Evolutionary conservation across 2,113 vertebrate genomes (phyloP).

Genomic region (Sapayoa aenigma): DNA sequence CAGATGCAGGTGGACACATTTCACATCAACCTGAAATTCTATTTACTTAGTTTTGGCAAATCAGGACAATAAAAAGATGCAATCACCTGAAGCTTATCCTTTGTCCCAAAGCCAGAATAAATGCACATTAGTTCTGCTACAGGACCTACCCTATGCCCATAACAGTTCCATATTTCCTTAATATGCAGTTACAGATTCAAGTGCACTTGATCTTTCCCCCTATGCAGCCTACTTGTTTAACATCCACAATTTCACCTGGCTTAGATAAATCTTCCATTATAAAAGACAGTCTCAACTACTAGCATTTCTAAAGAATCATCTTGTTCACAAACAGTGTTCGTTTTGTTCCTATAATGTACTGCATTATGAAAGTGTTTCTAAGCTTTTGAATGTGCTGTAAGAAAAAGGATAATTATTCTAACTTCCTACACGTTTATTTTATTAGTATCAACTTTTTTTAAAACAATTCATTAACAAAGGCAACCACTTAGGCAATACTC

Average conservation of each 20-base stretch:
- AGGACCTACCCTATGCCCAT: neutral
- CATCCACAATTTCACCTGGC: neutral
- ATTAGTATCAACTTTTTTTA: neutral
- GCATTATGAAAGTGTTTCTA: conserved; percentile 13
- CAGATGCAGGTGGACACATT: rapidly evolving
- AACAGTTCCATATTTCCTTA: neutral
- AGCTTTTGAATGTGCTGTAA: neutral
- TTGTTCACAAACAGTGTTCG: conserved; percentile 3
- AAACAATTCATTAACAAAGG: neutral
- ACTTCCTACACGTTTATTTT: neutral
- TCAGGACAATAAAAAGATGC: neutral
- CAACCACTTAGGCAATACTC: neutral
- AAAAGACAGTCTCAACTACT: neutral
- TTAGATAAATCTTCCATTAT: neutral
- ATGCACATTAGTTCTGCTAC: neutral
- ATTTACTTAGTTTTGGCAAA: neutral
- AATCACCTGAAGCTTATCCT: neutral
- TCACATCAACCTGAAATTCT: neutral
- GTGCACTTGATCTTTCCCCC: neutral
- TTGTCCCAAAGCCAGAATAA: neutral
- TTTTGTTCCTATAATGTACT: neutral
- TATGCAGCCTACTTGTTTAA: neutral
- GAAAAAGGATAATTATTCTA: neutral
- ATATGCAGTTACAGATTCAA: neutral
- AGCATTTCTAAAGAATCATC: neutral